Percentiles rank a stretch among this genome's conserved stretches.
Conservation (phyloP, 2,888 invertebrate genomes). For the Hydrotaea cyrtoneurina region DNA sequence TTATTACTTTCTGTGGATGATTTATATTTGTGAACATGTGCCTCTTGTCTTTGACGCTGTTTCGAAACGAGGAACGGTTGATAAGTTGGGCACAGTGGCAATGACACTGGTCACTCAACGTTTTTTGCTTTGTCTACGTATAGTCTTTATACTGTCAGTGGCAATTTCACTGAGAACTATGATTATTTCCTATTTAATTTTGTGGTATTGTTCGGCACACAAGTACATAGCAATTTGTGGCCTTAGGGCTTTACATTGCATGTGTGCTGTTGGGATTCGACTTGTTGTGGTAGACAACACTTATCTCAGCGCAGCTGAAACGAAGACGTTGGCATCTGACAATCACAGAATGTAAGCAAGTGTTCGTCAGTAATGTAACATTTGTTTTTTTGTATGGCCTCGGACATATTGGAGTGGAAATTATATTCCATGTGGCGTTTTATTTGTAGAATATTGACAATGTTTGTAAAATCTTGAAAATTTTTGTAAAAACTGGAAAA, state of each 20-base stretch:
- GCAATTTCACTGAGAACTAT: neutral
- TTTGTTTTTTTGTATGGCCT: too few relatives aligned
- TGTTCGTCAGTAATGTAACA: too few relatives aligned
- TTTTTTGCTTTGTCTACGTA: too few relatives aligned
- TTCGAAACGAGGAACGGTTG: neutral
- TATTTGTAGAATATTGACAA: too few relatives aligned
- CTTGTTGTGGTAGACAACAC: neutral
- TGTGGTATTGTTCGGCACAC: neutral
- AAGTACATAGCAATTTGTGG: neutral
- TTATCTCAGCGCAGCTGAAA: neutral
- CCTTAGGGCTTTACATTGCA: neutral
- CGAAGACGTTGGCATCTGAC: neutral
- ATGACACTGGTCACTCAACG: too few relatives aligned
- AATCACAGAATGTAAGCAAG: too few relatives aligned
- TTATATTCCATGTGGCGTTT: too few relatives aligned
- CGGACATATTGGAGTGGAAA: too few relatives aligned
- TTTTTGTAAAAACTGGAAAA: too few relatives aligned
- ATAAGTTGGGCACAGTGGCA: neutral
- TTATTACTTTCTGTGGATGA: conserved; percentile 45
- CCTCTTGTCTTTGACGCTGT: conserved; percentile 51
- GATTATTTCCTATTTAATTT: neutral
- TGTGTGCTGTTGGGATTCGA: neutral
- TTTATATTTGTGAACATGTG: conserved; percentile 56
- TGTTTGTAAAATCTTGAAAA: too few relatives aligned
- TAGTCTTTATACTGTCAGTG: too few relatives aligned